phyloP scores from a whole-genome alignment of 2,888 invertebrate genomes.

The Tenthredo livida region DNA sequence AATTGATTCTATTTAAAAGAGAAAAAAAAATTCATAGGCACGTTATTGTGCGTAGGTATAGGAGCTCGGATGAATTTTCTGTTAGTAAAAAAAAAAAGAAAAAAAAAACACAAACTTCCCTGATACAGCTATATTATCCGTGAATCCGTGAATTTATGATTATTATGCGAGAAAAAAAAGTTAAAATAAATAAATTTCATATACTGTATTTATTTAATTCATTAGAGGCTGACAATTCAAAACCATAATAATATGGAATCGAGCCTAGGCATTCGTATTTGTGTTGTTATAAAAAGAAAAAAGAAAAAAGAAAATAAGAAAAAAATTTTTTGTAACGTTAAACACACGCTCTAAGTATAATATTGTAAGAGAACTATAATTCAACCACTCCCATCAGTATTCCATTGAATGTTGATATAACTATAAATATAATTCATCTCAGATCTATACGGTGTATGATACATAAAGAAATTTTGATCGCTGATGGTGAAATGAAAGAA shows the following conservation, averaged over 20 bases:
- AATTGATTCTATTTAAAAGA: not conserved
- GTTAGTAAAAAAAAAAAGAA: not conserved
- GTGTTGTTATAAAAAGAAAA: not conserved
- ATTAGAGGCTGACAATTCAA: not conserved
- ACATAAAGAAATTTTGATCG: constrained; percentile 67
- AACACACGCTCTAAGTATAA: constrained; percentile 26
- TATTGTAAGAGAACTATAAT: constrained; percentile 43
- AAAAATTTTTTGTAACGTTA: constrained; percentile 9
- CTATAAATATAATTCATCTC: constrained; percentile 74
- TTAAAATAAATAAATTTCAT: not conserved
- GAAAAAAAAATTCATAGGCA: not conserved
- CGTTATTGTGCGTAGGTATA: not conserved
- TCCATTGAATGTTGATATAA: constrained; percentile 64
- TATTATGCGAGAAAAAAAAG: not conserved
- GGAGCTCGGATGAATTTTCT: not conserved
- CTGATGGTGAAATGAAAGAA: constrained; percentile 53
- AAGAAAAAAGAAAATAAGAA: not conserved
- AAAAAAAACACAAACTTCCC: not conserved
- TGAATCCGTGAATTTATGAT: not conserved
- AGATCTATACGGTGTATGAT: constrained; percentile 72
- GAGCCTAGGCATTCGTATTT: not conserved
- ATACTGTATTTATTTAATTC: not conserved
- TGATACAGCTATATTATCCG: not conserved
- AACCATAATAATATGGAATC: not conserved
- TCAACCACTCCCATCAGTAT: constrained; percentile 55